Percentiles rank a stretch among this genome's conserved stretches.
Evolutionary conservation across 1,140 invertebrate species (phyloP).

Genomic region (Zaprionus vittiger): DNA sequence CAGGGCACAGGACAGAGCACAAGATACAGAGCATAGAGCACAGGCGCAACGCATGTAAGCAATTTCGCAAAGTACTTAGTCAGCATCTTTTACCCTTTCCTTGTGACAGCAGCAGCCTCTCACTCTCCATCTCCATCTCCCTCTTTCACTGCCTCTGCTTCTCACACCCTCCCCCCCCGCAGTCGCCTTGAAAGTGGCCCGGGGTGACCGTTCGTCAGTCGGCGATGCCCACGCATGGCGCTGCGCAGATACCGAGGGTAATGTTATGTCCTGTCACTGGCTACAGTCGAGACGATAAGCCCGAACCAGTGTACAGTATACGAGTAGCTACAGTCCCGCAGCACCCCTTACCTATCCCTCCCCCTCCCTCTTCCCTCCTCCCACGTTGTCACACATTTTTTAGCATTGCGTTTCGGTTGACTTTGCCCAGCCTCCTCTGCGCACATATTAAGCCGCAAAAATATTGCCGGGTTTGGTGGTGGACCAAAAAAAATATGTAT

Average conservation of each 20-base stretch:
- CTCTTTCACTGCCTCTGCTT: constrained; percentile 1
- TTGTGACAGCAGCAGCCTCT: background rate
- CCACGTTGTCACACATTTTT: constrained; percentile 49
- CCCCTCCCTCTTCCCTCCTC: background rate
- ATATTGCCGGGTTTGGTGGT: constrained; percentile 55
- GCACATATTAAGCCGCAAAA: constrained; percentile 80
- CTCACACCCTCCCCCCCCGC: background rate
- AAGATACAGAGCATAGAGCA: constrained; percentile 15
- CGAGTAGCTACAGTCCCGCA: constrained; percentile 21
- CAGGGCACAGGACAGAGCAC: background rate
- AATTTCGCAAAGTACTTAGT: constrained; percentile 82
- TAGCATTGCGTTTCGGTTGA: constrained; percentile 42
- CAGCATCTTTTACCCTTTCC: constrained; percentile 74
- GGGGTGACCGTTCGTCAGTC: constrained; percentile 66
- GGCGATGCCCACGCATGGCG: constrained; percentile 68
- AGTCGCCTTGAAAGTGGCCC: constrained; percentile 41
- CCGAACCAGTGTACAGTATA: constrained; percentile 25
- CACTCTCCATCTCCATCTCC: background rate
- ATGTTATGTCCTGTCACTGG: constrained; percentile 81
- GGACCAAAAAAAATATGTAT: constrained; percentile 17
- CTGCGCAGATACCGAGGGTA: constrained; percentile 73
- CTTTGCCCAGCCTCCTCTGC: constrained; percentile 45
- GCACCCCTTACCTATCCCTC: constrained; percentile 23
- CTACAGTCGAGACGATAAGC: constrained; percentile 64
- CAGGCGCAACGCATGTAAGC: constrained; percentile 72